A percentile compares a stretch with the other conserved stretches of the same genome.
Evolutionary conservation across 2,888 invertebrate species (phyloP).

Genomic region (Xanthostigma xanthostigma): DNA sequence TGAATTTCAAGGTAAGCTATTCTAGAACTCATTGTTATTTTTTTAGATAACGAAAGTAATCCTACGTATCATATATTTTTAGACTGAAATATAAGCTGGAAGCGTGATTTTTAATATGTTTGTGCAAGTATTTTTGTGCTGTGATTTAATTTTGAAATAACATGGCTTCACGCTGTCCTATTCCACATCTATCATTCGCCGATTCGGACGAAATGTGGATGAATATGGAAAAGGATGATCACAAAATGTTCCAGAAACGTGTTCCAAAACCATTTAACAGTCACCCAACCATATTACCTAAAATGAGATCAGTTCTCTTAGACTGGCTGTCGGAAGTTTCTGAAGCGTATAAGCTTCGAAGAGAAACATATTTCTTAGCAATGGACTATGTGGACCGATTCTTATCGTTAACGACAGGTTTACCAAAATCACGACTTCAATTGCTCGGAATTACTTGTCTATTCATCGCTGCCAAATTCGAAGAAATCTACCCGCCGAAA

Average conservation of each 20-base stretch:
- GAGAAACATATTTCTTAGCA: constrained; percentile 91
- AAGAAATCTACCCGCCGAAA: constrained; percentile 98
- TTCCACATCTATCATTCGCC: constrained; percentile 66
- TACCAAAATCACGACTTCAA: constrained; percentile 82
- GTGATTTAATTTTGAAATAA: too few species aligned
- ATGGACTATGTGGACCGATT: constrained; percentile 93
- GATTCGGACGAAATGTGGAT: constrained; percentile 80
- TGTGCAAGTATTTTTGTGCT: too few species aligned
- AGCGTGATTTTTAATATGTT: too few species aligned
- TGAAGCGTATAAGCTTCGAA: constrained; percentile 87
- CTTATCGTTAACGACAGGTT: constrained; percentile 57
- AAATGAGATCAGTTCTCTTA: constrained; percentile 88
- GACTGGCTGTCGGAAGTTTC: constrained; percentile 98
- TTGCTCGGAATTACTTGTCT: constrained; percentile 89
- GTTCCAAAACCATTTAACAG: constrained; percentile 62
- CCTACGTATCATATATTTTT: too few species aligned
- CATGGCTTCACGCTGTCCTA: constrained; percentile 6
- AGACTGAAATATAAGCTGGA: too few species aligned
- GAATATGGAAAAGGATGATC: constrained; percentile 76
- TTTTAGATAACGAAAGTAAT: too few species aligned
- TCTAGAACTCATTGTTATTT: too few species aligned
- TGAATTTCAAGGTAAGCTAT: too few species aligned
- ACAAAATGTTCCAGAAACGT: constrained; percentile 48
- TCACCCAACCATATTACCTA: constrained; percentile 72
- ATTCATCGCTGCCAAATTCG: constrained; percentile 88